Evolutionary conservation across 2,113 vertebrate species (phyloP).

Genomic region (Crotophaga sulcirostris): DNA sequence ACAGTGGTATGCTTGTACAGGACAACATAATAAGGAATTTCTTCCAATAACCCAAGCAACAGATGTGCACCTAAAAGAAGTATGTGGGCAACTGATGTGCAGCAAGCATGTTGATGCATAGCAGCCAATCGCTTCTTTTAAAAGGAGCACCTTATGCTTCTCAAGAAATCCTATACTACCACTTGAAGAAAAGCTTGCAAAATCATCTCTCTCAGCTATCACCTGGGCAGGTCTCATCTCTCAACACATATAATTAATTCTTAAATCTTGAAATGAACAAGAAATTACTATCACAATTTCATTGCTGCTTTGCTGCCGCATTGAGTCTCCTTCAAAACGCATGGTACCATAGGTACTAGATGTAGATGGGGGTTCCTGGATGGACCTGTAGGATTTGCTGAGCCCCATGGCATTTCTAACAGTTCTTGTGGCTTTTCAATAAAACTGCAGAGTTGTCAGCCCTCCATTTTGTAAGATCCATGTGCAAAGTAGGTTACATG

Average conservation of each 20-base stretch:
- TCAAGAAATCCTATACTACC: neutral
- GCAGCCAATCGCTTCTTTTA: neutral
- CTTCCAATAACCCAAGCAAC: neutral
- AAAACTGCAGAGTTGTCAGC: neutral
- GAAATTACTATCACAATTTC: neutral
- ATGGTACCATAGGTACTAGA: neutral
- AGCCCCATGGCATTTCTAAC: neutral
- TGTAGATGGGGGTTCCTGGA: neutral
- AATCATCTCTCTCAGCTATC: neutral
- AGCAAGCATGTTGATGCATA: neutral
- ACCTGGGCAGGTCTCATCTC: neutral
- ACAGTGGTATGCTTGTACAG: neutral
- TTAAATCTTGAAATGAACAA: neutral
- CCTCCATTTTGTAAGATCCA: neutral
- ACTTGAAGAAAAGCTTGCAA: neutral
- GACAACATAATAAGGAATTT: neutral
- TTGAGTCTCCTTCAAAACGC: neutral
- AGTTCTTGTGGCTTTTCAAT: neutral
- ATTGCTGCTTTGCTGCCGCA: neutral
- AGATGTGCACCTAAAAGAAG: neutral
- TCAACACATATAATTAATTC: neutral
- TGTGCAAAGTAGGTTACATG: neutral
- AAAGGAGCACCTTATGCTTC: neutral
- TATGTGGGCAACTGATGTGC: neutral
- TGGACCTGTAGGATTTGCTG: neutral